A percentile compares a stretch with the other conserved stretches of the same genome.
These are phyloP conservation scores for Xestia ashworthii DNA, from an alignment of 2,888 invertebrate species.

Conservation along the genomic window DNA sequence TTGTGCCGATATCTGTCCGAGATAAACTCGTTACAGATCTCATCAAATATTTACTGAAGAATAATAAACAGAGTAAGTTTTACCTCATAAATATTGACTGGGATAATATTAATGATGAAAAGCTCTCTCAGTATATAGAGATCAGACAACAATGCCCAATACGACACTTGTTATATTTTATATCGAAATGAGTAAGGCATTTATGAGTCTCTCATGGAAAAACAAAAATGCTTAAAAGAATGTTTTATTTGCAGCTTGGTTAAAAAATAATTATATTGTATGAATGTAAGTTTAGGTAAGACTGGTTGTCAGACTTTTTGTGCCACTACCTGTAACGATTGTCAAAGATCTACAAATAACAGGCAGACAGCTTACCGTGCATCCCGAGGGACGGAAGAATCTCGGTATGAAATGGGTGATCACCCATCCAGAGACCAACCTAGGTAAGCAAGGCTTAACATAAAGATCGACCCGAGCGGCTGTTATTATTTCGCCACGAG, in stretches of 20 bases:
- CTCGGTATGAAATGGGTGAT: too few species aligned
- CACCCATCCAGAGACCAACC: too few species aligned
- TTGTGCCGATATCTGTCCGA: background rate
- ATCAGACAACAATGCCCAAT: slow-evolving; percentile 5
- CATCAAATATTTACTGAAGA: slow-evolving; percentile 43
- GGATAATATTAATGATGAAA: slow-evolving; percentile 21
- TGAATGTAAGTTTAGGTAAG: background rate
- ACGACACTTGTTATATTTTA: background rate
- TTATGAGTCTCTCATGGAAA: background rate
- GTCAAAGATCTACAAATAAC: too few species aligned
- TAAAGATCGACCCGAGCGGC: too few species aligned
- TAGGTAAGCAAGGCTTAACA: too few species aligned
- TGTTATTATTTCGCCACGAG: too few species aligned
- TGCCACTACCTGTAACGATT: too few species aligned
- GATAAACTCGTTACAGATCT: slow-evolving; percentile 26
- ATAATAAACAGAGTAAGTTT: slow-evolving; percentile 26
- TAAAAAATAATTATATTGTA: too few species aligned
- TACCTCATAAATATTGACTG: slow-evolving; percentile 37
- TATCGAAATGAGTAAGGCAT: background rate
- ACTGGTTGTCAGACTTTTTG: too few species aligned
- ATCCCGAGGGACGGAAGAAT: too few species aligned
- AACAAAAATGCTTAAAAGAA: background rate
- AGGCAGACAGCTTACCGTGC: too few species aligned
- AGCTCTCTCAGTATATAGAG: background rate
- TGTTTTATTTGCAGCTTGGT: background rate